A percentile compares a stretch with the other conserved stretches of the same genome.
phyloP scores from a whole-genome alignment of 2,113 vertebrate genomes.

The Hippocampus abdominalis region DNA sequence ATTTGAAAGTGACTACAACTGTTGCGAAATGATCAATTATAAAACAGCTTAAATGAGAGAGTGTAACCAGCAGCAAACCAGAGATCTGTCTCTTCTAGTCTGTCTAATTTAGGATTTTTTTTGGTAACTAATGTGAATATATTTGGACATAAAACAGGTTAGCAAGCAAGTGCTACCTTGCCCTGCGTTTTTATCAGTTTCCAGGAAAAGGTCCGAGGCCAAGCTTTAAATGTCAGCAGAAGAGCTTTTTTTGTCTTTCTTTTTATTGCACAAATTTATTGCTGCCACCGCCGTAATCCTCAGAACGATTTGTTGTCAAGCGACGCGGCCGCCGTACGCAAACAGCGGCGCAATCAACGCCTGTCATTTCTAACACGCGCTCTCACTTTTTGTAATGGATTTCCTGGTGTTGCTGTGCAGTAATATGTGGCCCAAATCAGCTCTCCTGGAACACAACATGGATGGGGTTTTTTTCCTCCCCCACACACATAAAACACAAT shows the following conservation, averaged over 20 bases:
- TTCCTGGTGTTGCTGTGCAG: not conserved
- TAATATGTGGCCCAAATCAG: not conserved
- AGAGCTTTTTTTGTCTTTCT: not conserved
- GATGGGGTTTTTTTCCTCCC: not conserved
- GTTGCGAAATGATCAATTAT: too few species aligned
- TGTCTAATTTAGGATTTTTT: not conserved
- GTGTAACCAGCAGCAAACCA: not conserved
- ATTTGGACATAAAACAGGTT: not conserved
- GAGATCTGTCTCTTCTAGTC: not conserved
- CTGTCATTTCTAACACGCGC: not conserved
- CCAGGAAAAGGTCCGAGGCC: not conserved
- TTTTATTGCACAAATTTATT: slow-evolving; percentile 8
- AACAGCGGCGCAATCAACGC: slow-evolving; percentile 3
- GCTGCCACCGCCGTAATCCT: slow-evolving; percentile 1
- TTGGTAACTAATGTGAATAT: not conserved
- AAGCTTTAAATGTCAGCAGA: not conserved
- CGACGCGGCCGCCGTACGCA: not conserved
- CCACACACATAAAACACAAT: not conserved
- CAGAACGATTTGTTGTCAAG: slow-evolving; percentile 4
- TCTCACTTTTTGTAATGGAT: slow-evolving; percentile 4
- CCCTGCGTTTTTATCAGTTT: not conserved
- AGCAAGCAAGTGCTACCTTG: not conserved
- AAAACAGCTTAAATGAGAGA: too few species aligned
- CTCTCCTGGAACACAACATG: not conserved
- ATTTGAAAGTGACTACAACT: not conserved